Percentiles rank a stretch among this genome's conserved stretches.
Evolutionary conservation across 2,888 invertebrate species (phyloP).

Genomic region (Metalampra italica): DNA sequence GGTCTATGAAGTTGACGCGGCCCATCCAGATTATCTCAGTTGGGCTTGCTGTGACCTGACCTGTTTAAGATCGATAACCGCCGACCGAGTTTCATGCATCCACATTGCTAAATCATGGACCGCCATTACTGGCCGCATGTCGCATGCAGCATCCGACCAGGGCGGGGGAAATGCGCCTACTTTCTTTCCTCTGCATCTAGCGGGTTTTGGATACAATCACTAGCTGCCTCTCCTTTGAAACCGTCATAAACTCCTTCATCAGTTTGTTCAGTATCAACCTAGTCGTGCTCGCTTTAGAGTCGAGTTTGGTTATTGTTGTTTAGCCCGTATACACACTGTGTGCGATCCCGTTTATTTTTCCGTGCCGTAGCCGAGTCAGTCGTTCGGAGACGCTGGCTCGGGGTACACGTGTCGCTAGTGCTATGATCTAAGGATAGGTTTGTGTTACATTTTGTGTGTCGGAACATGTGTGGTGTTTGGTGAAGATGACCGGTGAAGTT

Average conservation of each 20-base stretch:
- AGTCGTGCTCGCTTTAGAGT: constrained; percentile 22
- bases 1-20: too few relatives aligned
- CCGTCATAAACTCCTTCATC: constrained; percentile 32
- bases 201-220: constrained; percentile 41
- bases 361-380: constrained; percentile 40
- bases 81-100: too few relatives aligned
- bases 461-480: constrained; percentile 61
- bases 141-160: constrained; percentile 55
- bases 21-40: too few relatives aligned
- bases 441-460: constrained; percentile 22
- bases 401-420: constrained; percentile 29
- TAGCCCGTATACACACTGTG: constrained; percentile 44
- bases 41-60: too few relatives aligned
- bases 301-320: constrained; percentile 29
- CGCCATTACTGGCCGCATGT: constrained; percentile 51
- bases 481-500: constrained; percentile 65
- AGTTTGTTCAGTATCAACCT: constrained; percentile 18
- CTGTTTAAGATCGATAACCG: too few relatives aligned
- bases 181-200: constrained; percentile 70
- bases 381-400: constrained; percentile 40
- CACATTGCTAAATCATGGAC: constrained; percentile 33
- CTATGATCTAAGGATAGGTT: constrained; percentile 9
- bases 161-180: constrained; percentile 62
- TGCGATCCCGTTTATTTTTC: constrained; percentile 57
- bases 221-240: constrained; percentile 17